These are phyloP conservation scores for Drosophila gaucha DNA, from an alignment of 2,888 invertebrate species.

Conservation along the genomic window DNA sequence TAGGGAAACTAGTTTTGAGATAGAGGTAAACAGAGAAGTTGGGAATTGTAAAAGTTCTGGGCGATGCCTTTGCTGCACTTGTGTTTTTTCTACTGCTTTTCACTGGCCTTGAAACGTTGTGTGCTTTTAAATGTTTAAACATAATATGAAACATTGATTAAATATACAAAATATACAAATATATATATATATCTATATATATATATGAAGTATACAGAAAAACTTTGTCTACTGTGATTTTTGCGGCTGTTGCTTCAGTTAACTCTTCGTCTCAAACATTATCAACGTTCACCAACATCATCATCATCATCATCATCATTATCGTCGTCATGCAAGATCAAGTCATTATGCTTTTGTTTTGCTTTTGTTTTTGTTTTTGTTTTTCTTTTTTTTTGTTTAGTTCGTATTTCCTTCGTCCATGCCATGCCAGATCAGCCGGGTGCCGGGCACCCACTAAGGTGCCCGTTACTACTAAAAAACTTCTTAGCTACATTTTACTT, in stretches of 20 bases:
- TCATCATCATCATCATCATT: conserved; percentile 33
- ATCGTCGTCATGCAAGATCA: conserved; percentile 52
- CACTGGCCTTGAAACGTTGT: conserved; percentile 4
- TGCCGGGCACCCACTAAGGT: conserved; percentile 71
- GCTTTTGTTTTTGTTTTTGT: conserved; percentile 41
- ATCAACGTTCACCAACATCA: conserved; percentile 42
- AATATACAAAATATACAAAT: conserved; percentile 33
- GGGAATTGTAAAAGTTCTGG: conserved; percentile 21
- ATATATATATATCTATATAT: conserved; percentile 1
- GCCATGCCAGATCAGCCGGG: conserved; percentile 79
- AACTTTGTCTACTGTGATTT: conserved; percentile 30
- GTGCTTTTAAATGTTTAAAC: conserved; percentile 20
- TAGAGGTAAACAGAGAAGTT: conserved; percentile 6
- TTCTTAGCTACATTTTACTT: conserved; percentile 72
- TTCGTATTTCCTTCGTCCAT: conserved; percentile 77
- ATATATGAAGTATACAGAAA: conserved; percentile 23
- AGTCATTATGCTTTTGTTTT: conserved; percentile 67
- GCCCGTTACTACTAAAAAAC: conserved; percentile 75
- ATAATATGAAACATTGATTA: conserved; percentile 44
- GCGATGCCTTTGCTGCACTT: conserved; percentile 34
- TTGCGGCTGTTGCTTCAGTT: conserved; percentile 31
- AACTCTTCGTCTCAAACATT: conserved; percentile 31
- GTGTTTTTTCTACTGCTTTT: background rate
- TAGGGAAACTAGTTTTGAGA: conserved; percentile 11
- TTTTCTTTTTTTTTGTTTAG: conserved; percentile 37